Conservation (phyloP, 2,113 vertebrate species). For the Gadus chalcogrammus region DNA sequence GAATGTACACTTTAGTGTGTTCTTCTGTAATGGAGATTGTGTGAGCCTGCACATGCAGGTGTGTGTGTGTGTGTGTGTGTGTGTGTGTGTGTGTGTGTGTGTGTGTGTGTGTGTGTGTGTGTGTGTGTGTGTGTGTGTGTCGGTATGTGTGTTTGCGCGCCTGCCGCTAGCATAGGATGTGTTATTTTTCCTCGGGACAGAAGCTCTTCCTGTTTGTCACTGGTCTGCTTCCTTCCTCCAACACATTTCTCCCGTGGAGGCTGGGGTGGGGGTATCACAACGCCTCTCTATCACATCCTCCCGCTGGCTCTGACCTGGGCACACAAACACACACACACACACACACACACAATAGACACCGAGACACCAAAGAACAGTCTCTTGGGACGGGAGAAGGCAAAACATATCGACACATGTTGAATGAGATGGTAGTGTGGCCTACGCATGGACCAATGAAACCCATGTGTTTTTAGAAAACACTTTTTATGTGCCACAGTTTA, state of each 20-base stretch:
- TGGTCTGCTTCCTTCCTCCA: conserved; percentile 57
- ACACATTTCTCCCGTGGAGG: conserved; percentile 45
- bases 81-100: conserved; percentile 12
- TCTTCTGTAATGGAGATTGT: background rate
- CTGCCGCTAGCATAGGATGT: conserved; percentile 43
- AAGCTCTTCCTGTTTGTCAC: conserved; percentile 71
- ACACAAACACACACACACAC: too few species aligned
- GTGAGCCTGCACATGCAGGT: background rate
- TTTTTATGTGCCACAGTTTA: too few species aligned
- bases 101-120: background rate
- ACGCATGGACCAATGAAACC: too few species aligned
- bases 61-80: conserved; percentile 1
- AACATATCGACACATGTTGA: too few species aligned
- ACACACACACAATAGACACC: too few species aligned
- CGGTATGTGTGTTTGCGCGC: conserved; percentile 21
- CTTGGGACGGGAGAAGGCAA: too few species aligned
- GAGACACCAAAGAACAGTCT: too few species aligned
- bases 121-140: background rate
- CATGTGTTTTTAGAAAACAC: too few species aligned
- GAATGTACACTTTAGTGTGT: conserved; percentile 9
- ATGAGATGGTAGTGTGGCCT: too few species aligned
- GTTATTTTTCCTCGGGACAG: conserved; percentile 60
- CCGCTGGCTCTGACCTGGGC: background rate
- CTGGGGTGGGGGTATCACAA: conserved; percentile 30
- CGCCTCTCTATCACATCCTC: conserved; percentile 26